Evolutionary conservation across 2,113 vertebrate species (phyloP).

Genomic region (rat (Rattus norvegicus)): DNA sequence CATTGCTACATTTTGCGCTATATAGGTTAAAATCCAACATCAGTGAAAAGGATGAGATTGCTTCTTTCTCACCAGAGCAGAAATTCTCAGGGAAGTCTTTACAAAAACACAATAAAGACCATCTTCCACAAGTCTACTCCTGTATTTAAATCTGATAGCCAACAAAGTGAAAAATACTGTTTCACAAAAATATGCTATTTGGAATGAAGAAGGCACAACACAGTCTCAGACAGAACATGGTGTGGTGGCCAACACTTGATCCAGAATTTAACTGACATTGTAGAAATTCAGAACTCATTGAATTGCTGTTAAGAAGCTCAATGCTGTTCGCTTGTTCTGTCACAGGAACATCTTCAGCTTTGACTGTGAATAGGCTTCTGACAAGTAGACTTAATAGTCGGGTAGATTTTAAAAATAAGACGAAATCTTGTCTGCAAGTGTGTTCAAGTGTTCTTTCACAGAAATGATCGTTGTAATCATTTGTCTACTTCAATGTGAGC

Average conservation of each 20-base stretch:
- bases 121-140: neutral
- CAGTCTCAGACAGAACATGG: neutral
- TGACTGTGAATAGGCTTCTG: too few relatives aligned
- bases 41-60: neutral
- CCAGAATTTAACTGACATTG: neutral
- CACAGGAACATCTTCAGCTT: too few relatives aligned
- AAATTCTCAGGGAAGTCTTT: neutral
- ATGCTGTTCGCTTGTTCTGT: too few relatives aligned
- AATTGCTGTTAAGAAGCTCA: neutral
- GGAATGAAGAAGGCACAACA: neutral
- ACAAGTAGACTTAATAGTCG: too few relatives aligned
- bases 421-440: neutral
- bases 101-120: neutral
- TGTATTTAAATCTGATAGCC: neutral
- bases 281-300: neutral
- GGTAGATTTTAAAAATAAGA: neutral
- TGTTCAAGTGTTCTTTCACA: neutral
- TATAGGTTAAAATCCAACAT: neutral
- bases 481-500: neutral
- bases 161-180: neutral
- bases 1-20: neutral
- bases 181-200: neutral
- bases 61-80: neutral
- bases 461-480: neutral
- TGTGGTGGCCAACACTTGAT: neutral